Percentiles rank a stretch among this genome's conserved stretches.
Evolutionary conservation across 1,140 invertebrate species (phyloP).

Genomic region (Neotoxoptera formosana): DNA sequence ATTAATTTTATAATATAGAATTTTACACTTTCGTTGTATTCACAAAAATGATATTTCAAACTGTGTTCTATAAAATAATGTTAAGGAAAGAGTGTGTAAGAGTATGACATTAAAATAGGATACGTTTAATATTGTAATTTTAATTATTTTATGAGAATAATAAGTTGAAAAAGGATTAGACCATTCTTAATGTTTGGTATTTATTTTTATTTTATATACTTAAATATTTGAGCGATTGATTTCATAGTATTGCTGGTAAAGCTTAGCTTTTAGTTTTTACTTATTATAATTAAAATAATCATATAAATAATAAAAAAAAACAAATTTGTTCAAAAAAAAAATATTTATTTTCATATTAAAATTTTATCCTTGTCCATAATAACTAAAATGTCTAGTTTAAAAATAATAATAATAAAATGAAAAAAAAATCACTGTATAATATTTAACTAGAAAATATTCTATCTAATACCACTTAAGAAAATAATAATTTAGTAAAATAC

Average conservation of each 20-base stretch:
- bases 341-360: background rate
- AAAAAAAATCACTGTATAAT: background rate
- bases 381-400: background rate
- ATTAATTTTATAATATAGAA: conserved; percentile 8
- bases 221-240: background rate
- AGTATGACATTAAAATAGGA: conserved; percentile 23
- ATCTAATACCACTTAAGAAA: background rate
- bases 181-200: background rate
- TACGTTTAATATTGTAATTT: background rate
- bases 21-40: background rate
- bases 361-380: background rate
- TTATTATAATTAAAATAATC: conserved; percentile 13
- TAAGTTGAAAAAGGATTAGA: background rate
- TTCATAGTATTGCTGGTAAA: background rate
- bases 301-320: background rate
- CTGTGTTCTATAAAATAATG: background rate
- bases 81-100: background rate
- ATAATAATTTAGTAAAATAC: background rate
- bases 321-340: background rate
- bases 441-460: background rate
- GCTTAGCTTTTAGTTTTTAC: background rate
- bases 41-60: conserved; percentile 22
- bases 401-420: background rate
- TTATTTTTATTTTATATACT: background rate
- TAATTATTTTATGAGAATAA: background rate